Evolutionary conservation across 1,140 invertebrate genomes (phyloP).

Genomic region (Hylyphantes graminicola): DNA sequence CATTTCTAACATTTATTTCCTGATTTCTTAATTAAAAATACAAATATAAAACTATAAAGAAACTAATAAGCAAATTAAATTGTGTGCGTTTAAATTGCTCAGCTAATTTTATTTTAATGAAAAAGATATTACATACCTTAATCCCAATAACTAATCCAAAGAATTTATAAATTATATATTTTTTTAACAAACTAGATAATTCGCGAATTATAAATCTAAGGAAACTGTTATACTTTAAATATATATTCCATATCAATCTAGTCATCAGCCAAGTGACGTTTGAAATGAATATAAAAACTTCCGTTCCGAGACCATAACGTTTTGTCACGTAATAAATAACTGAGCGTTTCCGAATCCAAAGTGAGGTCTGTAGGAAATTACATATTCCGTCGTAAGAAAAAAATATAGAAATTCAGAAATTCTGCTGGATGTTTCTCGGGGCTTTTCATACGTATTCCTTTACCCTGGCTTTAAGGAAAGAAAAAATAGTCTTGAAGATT

Average conservation of each 20-base stretch:
- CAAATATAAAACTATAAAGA: too few species aligned
- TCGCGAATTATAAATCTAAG: too few species aligned
- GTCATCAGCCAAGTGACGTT: not conserved
- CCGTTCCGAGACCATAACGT: slow-evolving; percentile 7
- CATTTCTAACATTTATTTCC: too few species aligned
- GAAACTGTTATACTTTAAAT: too few species aligned
- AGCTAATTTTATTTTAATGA: too few species aligned
- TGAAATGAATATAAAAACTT: slow-evolving; percentile 13
- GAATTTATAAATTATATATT: too few species aligned
- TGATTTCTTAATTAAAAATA: too few species aligned
- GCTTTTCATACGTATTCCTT: slow-evolving; percentile 29
- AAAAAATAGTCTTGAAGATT: slow-evolving; percentile 12
- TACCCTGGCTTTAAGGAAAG: slow-evolving; percentile 13
- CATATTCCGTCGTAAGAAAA: slow-evolving; percentile 21
- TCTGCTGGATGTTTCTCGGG: slow-evolving; percentile 1
- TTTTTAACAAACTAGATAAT: too few species aligned
- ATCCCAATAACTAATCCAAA: too few species aligned
- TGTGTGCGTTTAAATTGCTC: too few species aligned
- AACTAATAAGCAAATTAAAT: too few species aligned
- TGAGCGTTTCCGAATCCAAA: slow-evolving; percentile 7
- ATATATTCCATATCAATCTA: not conserved
- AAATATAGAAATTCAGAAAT: not conserved
- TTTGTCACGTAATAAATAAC: slow-evolving; percentile 40
- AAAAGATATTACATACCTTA: too few species aligned
- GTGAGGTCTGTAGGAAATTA: slow-evolving; percentile 12